Evolutionary conservation across 2,797 vertebrate genomes (phyloP).

Genomic region (Xenopus petersii): DNA sequence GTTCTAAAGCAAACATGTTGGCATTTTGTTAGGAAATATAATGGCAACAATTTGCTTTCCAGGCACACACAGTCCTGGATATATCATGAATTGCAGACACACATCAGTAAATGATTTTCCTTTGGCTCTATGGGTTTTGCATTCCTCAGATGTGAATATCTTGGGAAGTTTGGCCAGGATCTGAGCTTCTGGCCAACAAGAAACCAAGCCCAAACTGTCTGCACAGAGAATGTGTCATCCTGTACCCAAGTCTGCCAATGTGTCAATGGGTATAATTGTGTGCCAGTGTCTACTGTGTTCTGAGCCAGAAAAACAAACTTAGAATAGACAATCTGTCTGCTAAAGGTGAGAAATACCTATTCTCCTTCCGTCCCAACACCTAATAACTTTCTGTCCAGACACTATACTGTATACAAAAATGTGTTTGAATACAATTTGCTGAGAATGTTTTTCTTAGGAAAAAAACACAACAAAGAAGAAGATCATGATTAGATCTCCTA

Average conservation of each 20-base stretch:
- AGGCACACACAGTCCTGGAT: not conserved
- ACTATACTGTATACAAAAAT: slow-evolving; percentile 22
- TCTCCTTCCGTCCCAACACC: slow-evolving; percentile 16
- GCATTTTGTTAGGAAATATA: not conserved
- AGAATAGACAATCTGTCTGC: slow-evolving; percentile 23
- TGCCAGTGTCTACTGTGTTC: slow-evolving; percentile 20
- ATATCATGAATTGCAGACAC: slow-evolving; percentile 1
- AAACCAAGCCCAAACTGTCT: slow-evolving; percentile 30
- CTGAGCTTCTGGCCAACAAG: slow-evolving; percentile 3
- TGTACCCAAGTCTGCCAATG: slow-evolving; percentile 7
- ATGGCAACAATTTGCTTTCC: slow-evolving; percentile 9
- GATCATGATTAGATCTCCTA: no score
- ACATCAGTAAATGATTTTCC: slow-evolving; percentile 43
- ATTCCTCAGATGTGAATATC: slow-evolving; percentile 51
- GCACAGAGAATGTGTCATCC: slow-evolving; percentile 22
- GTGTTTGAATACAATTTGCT: not conserved
- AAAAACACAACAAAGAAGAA: not conserved
- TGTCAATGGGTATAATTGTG: slow-evolving; percentile 19
- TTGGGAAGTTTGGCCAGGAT: slow-evolving; percentile 25
- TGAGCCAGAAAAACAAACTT: slow-evolving; percentile 4
- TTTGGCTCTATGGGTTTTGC: slow-evolving; percentile 48
- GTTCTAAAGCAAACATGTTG: not conserved
- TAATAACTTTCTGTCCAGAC: slow-evolving; percentile 38
- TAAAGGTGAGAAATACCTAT: slow-evolving; percentile 36
- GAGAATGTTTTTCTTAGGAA: slow-evolving; percentile 54